Evolutionary conservation across 2,113 vertebrate species (phyloP).

Genomic region (Symphodus melops): DNA sequence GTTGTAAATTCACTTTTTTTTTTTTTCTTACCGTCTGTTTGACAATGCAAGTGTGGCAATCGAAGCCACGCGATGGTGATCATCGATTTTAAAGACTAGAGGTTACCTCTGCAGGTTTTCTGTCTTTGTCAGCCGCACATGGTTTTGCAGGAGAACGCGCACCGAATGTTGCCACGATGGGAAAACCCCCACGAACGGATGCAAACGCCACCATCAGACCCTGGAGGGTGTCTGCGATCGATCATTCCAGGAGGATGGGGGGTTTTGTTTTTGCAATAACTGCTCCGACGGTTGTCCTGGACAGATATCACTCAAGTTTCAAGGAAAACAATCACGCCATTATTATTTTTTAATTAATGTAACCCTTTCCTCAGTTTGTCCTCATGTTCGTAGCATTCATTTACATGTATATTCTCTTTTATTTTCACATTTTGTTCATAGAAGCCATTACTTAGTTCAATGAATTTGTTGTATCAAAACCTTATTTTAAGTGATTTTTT

Average conservation of each 20-base stretch:
- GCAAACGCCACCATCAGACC: slow-evolving; percentile 29
- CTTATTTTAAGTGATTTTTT: slow-evolving; percentile 96
- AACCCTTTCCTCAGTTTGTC: slow-evolving; percentile 81
- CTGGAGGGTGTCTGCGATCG: slow-evolving; percentile 28
- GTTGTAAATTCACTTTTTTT: slow-evolving; percentile 52
- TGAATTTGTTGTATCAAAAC: slow-evolving; percentile 95
- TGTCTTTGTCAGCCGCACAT: slow-evolving; percentile 2
- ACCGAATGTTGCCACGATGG: slow-evolving; percentile 18
- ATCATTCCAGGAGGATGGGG: slow-evolving; percentile 70
- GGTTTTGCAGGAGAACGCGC: slow-evolving; percentile 8
- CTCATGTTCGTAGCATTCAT: slow-evolving; percentile 92
- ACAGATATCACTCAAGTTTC: slow-evolving; percentile 57
- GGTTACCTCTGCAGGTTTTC: slow-evolving; percentile 18
- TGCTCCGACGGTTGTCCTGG: slow-evolving; percentile 47
- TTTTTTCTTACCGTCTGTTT: slow-evolving; percentile 18
- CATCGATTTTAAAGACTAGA: neutral
- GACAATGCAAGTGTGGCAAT: slow-evolving; percentile 29
- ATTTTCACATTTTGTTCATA: slow-evolving; percentile 91
- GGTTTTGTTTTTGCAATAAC: slow-evolving; percentile 59
- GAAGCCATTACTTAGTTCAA: slow-evolving; percentile 96
- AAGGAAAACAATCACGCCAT: slow-evolving; percentile 79
- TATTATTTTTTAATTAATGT: slow-evolving; percentile 85
- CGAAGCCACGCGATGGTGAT: slow-evolving; percentile 9
- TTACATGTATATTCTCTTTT: slow-evolving; percentile 97
- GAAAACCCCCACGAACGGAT: slow-evolving; percentile 35